Conservation (phyloP, 1,140 invertebrate species). For the Sinella curviseta region DNA sequence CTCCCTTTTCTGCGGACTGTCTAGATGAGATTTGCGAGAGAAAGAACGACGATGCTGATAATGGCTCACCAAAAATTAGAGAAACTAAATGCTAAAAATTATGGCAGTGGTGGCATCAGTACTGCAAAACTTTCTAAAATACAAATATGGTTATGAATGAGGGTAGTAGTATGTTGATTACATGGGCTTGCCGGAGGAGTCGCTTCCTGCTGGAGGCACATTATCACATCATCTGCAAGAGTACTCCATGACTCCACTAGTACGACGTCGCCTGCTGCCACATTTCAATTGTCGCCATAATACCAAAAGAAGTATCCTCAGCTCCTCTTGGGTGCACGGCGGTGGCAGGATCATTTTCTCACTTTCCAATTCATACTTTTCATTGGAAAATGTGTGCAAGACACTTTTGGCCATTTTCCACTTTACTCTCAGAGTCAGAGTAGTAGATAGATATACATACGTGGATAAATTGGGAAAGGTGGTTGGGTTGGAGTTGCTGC, state of each 20-base stretch:
- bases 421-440: not conserved
- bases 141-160: too few relatives aligned
- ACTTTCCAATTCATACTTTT: not conserved
- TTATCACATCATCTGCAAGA: not conserved
- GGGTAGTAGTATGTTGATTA: not conserved
- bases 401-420: conserved; percentile 11
- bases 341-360: not conserved
- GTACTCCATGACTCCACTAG: not conserved
- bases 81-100: too few relatives aligned
- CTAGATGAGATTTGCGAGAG: too few relatives aligned
- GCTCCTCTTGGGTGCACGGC: not conserved
- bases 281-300: not conserved
- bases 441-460: too few relatives aligned
- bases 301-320: not conserved
- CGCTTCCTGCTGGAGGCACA: not conserved
- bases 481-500: too few relatives aligned
- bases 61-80: too few relatives aligned
- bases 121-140: too few relatives aligned
- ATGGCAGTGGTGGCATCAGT: too few relatives aligned
- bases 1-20: too few relatives aligned
- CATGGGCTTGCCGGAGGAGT: not conserved
- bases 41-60: too few relatives aligned
- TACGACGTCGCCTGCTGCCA: not conserved
- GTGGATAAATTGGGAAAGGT: not conserved
- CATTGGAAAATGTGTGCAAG: too few relatives aligned